Evolutionary conservation across 2,113 vertebrate genomes (phyloP).

Genomic region (Chaetodon trifascialis): DNA sequence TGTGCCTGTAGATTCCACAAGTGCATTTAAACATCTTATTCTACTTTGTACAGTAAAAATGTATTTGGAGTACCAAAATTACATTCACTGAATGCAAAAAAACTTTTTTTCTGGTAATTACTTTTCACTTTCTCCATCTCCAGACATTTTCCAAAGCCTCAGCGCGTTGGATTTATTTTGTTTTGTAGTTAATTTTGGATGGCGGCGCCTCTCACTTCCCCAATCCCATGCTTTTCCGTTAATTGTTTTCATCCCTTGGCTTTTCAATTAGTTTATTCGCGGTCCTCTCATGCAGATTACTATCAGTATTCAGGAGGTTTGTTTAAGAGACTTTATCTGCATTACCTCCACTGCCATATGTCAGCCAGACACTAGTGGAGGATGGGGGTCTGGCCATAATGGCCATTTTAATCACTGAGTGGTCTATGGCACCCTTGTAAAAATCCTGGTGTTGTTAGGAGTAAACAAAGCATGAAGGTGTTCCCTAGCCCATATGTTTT

Average conservation of each 20-base stretch:
- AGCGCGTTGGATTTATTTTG: constrained; percentile 7
- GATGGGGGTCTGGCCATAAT: constrained; percentile 56
- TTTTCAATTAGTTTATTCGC: constrained; percentile 62
- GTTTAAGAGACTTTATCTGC: constrained; percentile 70
- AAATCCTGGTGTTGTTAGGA: constrained; percentile 36
- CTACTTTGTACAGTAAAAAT: not conserved
- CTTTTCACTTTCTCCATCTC: not conserved
- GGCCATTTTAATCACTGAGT: constrained; percentile 64
- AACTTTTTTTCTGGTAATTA: not conserved
- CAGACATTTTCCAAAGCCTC: not conserved
- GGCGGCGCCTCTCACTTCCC: constrained; percentile 6
- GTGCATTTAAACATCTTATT: not conserved
- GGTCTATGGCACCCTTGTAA: constrained; percentile 48
- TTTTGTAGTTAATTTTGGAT: constrained; percentile 21
- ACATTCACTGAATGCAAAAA: not conserved
- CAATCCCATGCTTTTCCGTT: constrained; percentile 4
- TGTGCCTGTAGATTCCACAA: not conserved
- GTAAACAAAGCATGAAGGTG: constrained; percentile 64
- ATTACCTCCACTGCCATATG: constrained; percentile 74
- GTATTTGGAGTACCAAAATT: not conserved
- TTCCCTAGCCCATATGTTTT: constrained; percentile 49
- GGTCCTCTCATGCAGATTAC: constrained; percentile 59
- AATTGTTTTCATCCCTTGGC: constrained; percentile 41
- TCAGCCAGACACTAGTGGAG: constrained; percentile 64
- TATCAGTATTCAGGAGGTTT: constrained; percentile 53